A percentile compares a stretch with the other conserved stretches of the same genome.
phyloP scores from a whole-genome alignment of 2,888 invertebrate species.

The Pollenia griseotomentosa region DNA sequence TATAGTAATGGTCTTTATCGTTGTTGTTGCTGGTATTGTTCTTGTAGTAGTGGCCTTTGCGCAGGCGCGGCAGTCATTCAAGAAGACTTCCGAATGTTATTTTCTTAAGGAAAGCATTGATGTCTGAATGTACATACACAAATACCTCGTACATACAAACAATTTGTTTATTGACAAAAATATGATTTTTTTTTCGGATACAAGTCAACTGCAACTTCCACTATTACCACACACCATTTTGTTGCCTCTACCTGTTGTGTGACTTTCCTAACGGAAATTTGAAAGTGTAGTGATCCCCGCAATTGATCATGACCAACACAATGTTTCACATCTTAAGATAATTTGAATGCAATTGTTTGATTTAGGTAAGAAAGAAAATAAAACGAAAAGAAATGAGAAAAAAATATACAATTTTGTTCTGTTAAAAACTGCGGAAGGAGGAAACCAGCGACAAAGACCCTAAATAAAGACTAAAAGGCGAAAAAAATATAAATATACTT shows the following conservation, averaged over 20 bases:
- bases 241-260: conserved; percentile 38
- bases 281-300: conserved; percentile 59
- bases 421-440: conserved; percentile 68
- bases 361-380: conserved; percentile 56
- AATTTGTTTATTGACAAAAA: conserved; percentile 48
- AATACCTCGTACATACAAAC: conserved; percentile 3
- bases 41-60: conserved; percentile 58
- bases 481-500: not conserved
- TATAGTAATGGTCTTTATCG: conserved; percentile 16
- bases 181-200: not conserved
- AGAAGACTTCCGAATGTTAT: conserved; percentile 70
- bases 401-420: conserved; percentile 39
- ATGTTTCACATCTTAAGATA: conserved; percentile 64
- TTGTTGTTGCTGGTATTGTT: conserved; percentile 20
- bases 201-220: conserved; percentile 45
- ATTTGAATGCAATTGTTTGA: conserved; percentile 71
- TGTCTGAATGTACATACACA: conserved; percentile 23
- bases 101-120: conserved; percentile 63
- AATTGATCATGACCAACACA: conserved; percentile 63
- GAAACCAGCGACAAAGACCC: conserved; percentile 67
- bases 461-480: conserved; percentile 26
- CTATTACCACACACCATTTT: conserved; percentile 21
- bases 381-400: conserved; percentile 13
- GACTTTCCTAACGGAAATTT: not conserved
- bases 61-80: conserved; percentile 67